A percentile compares a stretch with the other conserved stretches of the same genome.
Evolutionary conservation across 2,797 vertebrate genomes (phyloP).

Genomic region (Macropodus opercularis): DNA sequence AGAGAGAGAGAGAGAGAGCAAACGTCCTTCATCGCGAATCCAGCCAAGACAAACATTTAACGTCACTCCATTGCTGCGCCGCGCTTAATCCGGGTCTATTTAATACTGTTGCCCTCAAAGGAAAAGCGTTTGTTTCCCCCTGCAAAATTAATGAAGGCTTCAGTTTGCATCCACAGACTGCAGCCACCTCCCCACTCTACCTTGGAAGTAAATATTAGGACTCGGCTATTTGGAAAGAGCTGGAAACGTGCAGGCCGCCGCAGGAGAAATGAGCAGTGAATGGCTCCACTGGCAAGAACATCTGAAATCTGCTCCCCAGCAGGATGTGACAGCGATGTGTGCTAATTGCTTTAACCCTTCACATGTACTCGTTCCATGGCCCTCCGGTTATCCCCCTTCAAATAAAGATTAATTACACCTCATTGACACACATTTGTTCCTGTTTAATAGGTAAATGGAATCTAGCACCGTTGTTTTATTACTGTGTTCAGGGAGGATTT

Average conservation of each 20-base stretch:
- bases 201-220: slow-evolving; percentile 81
- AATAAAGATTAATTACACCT: slow-evolving; percentile 42
- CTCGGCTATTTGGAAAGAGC: slow-evolving; percentile 71
- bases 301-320: slow-evolving; percentile 45
- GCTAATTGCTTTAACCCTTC: slow-evolving; percentile 69
- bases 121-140: slow-evolving; percentile 74
- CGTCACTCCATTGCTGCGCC: slow-evolving; percentile 46
- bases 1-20: slow-evolving; percentile 10
- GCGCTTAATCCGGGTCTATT: too few species aligned
- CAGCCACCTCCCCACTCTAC: slow-evolving; percentile 57
- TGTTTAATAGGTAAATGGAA: slow-evolving; percentile 12
- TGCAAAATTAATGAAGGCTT: slow-evolving; percentile 79
- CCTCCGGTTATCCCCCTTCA: slow-evolving; percentile 32
- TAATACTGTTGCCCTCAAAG: slow-evolving; percentile 65
- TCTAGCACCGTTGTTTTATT: slow-evolving; percentile 30
- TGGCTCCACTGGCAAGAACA: slow-evolving; percentile 34
- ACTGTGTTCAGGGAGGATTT: background rate
- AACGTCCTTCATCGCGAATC: slow-evolving; percentile 56
- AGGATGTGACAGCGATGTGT: slow-evolving; percentile 62
- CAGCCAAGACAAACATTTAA: slow-evolving; percentile 38
- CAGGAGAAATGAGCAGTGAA: slow-evolving; percentile 40
- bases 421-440: slow-evolving; percentile 18
- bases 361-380: slow-evolving; percentile 44
- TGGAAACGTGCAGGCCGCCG: slow-evolving; percentile 65
- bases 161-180: slow-evolving; percentile 49